A percentile compares a stretch with the other conserved stretches of the same genome.
These are phyloP conservation scores for Oryzias sinensis DNA, from an alignment of 2,797 vertebrate genomes.

Conservation along the genomic window DNA sequence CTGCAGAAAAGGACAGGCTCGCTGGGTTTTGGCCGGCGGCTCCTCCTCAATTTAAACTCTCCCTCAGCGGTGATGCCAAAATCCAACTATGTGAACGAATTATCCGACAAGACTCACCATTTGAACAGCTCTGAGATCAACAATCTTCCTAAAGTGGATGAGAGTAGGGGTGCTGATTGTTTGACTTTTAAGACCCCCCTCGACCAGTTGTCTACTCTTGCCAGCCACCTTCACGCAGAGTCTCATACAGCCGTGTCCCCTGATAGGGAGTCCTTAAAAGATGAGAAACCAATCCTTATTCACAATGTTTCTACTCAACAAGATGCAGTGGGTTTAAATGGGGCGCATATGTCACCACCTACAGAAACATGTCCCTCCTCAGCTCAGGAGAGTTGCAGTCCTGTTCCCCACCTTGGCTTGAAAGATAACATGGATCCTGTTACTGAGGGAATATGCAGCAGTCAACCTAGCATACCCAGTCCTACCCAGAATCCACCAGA, in stretches of 20 bases:
- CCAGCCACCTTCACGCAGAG: slow-evolving; percentile 87
- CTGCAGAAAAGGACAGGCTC: slow-evolving; percentile 92
- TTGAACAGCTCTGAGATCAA: slow-evolving; percentile 61
- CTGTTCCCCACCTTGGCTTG: slow-evolving; percentile 81
- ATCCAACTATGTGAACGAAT: slow-evolving; percentile 82
- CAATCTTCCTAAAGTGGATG: slow-evolving; percentile 71
- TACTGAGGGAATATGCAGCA: slow-evolving; percentile 85
- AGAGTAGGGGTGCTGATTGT: slow-evolving; percentile 77
- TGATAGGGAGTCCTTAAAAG: slow-evolving; percentile 82
- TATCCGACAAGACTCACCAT: slow-evolving; percentile 76
- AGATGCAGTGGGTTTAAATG: slow-evolving; percentile 70
- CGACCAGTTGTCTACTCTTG: slow-evolving; percentile 91
- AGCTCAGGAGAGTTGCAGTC: slow-evolving; percentile 82
- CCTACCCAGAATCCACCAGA: slow-evolving; percentile 71
- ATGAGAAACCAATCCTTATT: slow-evolving; percentile 92
- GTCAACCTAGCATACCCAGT: slow-evolving; percentile 86
- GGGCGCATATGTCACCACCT: slow-evolving; percentile 80
- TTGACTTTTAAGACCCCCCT: slow-evolving; percentile 88
- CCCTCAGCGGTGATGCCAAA: slow-evolving; percentile 88
- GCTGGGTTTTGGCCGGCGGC: slow-evolving; percentile 85
- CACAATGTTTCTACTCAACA: slow-evolving; percentile 81
- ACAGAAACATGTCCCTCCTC: slow-evolving; percentile 80
- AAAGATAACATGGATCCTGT: slow-evolving; percentile 77
- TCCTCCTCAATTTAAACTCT: slow-evolving; percentile 88
- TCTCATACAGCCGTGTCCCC: slow-evolving; percentile 81